phyloP scores from a whole-genome alignment of 2,113 vertebrate species.

The Rhagologus leucostigma region DNA sequence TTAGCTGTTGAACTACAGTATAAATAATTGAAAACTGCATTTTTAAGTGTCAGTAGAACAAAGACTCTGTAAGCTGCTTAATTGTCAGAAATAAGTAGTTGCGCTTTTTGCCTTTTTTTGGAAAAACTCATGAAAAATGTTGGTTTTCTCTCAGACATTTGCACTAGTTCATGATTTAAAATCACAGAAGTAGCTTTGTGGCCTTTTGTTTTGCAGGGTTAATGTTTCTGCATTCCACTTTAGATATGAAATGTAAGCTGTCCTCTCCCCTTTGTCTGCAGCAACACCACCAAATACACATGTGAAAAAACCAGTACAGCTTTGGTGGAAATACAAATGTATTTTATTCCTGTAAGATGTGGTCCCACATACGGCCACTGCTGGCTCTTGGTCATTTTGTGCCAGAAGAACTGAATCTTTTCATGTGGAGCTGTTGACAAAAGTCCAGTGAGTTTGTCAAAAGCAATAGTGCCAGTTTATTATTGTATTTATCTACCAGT shows the following conservation, averaged over 20 bases:
- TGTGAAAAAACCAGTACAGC: background rate
- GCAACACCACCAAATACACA: background rate
- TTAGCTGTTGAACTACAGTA: background rate
- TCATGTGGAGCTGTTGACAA: background rate
- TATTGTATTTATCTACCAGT: background rate
- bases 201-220: background rate
- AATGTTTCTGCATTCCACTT: background rate
- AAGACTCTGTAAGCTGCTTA: conserved; percentile 2
- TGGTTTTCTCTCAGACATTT: background rate
- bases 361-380: background rate
- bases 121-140: background rate
- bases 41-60: conserved; percentile 9
- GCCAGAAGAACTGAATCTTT: background rate
- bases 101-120: background rate
- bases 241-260: background rate
- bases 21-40: conserved; percentile 27
- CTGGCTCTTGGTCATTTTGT: background rate
- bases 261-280: background rate
- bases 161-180: background rate
- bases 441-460: background rate
- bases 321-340: background rate
- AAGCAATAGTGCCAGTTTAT: background rate
- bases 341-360: background rate
- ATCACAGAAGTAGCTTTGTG: background rate
- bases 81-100: conserved; percentile 23